Conservation (phyloP, 2,888 invertebrate species). For the Cacoxenus indagator region DNA sequence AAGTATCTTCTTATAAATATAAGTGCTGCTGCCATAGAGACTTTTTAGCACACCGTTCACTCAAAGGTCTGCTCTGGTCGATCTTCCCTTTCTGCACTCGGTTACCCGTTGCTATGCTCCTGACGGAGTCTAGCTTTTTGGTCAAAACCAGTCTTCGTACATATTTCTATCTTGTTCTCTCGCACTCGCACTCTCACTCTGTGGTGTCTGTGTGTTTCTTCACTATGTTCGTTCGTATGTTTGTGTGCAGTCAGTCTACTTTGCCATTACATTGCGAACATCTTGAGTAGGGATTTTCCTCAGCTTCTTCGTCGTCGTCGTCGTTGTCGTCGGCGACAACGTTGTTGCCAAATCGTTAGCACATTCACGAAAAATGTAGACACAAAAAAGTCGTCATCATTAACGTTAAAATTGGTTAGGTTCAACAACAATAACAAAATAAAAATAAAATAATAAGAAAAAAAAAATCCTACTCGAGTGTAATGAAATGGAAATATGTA, state of each 20-base stretch:
- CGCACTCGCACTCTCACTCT: too few relatives aligned
- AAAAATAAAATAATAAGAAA: constrained; percentile 9
- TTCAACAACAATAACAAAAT: constrained; percentile 23
- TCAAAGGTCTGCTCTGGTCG: background rate
- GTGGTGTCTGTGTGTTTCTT: too few relatives aligned
- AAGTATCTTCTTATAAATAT: constrained; percentile 13
- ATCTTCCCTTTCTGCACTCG: background rate
- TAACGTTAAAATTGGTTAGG: constrained; percentile 17
- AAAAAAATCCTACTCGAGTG: too few relatives aligned
- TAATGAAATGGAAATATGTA: constrained; percentile 64
- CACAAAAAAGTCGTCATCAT: constrained; percentile 10
- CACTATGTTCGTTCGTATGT: background rate
- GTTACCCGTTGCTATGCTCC: too few relatives aligned
- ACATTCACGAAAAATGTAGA: constrained; percentile 44
- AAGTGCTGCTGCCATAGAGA: constrained; percentile 3
- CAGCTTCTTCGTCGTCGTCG: constrained; percentile 16
- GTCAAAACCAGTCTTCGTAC: background rate
- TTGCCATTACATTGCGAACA: background rate
- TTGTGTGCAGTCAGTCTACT: background rate
- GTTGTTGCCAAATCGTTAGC: constrained; percentile 59
- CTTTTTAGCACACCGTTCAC: constrained; percentile 13
- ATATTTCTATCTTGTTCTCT: background rate
- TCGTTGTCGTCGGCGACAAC: background rate
- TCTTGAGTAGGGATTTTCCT: constrained; percentile 17
- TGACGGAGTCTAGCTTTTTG: background rate